Percentiles rank a stretch among this genome's conserved stretches.
phyloP scores from a whole-genome alignment of 2,888 invertebrate species.

The Rhamphomyia laevipes region DNA sequence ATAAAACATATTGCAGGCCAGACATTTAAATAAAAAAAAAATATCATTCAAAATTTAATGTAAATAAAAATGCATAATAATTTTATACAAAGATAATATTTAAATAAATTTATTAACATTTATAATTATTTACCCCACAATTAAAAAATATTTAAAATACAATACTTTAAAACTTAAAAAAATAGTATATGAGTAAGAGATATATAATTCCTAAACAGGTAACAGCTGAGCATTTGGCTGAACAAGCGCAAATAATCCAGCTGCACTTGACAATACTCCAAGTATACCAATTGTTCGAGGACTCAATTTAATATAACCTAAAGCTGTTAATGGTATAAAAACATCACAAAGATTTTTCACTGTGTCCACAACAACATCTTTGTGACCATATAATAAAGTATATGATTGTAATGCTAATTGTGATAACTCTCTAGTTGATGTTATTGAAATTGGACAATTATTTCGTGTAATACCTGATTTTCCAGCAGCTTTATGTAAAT shows the following conservation, averaged over 20 bases:
- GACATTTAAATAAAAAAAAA: no score
- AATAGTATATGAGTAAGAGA: no score
- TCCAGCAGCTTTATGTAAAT: conserved; percentile 41
- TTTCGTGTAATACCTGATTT: conserved; percentile 28
- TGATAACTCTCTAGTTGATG: conserved; percentile 22
- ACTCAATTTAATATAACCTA: conserved; percentile 66
- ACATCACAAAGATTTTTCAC: conserved; percentile 78
- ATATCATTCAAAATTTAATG: no score
- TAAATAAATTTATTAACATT: no score
- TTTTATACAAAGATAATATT: not conserved
- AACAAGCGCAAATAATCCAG: conserved; percentile 63
- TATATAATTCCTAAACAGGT: conserved; percentile 38
- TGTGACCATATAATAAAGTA: conserved; percentile 33
- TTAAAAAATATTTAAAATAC: no score
- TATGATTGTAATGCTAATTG: conserved; percentile 25
- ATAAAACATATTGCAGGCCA: no score
- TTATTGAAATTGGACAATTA: conserved; percentile 22
- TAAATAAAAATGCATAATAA: no score
- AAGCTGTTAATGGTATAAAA: conserved; percentile 70
- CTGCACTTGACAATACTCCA: conserved; percentile 69
- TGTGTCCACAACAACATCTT: conserved; percentile 67
- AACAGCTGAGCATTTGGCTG: conserved; percentile 67
- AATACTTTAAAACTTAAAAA: no score
- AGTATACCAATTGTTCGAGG: conserved; percentile 66
- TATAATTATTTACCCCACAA: no score